phyloP scores from a whole-genome alignment of 2,888 invertebrate species.

The Hirtodrosophila confusa region DNA sequence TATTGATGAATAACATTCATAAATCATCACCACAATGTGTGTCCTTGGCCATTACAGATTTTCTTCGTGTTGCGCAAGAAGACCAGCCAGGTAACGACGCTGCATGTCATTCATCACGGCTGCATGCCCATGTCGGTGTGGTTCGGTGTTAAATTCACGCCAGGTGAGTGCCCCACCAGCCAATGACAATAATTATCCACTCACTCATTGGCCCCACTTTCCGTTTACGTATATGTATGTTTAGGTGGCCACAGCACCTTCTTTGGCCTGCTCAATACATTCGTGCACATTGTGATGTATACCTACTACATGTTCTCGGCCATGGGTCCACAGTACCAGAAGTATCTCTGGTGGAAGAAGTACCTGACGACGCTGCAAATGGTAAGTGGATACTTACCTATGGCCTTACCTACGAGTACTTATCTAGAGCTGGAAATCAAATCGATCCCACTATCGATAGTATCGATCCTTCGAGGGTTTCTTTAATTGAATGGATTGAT shows the following conservation, averaged over 20 bases:
- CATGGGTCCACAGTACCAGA: constrained; percentile 93
- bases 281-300: constrained; percentile 99
- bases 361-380: constrained; percentile 96
- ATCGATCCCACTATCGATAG: no score
- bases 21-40: constrained; percentile 15
- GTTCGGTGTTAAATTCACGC: constrained; percentile 98
- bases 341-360: constrained; percentile 98
- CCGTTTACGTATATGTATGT: background rate
- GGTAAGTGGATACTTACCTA: constrained; percentile 85
- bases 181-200: background rate
- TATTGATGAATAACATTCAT: constrained; percentile 5
- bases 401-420: no score
- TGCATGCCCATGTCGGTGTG: constrained; percentile 99
- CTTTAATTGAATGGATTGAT: no score
- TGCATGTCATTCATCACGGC: constrained; percentile 98
- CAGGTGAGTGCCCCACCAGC: constrained; percentile 86
- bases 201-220: background rate
- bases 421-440: no score
- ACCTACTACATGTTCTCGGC: constrained; percentile 96
- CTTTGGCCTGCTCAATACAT: constrained; percentile 96
- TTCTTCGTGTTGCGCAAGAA: constrained; percentile 98
- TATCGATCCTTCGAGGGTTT: no score
- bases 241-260: constrained; percentile 97
- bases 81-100: constrained; percentile 94
- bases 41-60: constrained; percentile 86